Base-by-base conservation (phyloP, 2,888 invertebrate species). In the Philhelius pedissequus region DNA sequence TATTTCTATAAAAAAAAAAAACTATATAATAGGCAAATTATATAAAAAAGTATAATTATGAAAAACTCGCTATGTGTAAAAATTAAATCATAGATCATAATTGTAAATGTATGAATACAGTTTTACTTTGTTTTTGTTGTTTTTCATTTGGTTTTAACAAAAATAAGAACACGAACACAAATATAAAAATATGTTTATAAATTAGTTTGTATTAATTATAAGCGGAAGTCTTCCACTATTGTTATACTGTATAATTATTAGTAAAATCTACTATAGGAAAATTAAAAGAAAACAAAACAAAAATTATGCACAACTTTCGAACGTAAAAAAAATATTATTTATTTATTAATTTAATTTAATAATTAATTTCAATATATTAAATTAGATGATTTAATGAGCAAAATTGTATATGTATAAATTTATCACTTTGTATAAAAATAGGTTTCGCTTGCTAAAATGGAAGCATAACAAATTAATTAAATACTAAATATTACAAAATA, bases 201-300 rank as follows among this genome's bases (percentile, higher is more conserved):
- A 40, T 25, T 62, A 43, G 86, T 83, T 77, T 76, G 86, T 68
- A 86, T 87, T 89, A 86, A 88, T 90, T 90, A 88, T 90, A 91
- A 90, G 91, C 90, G 90, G 90, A 91, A 90, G 91, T 91, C 91
- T 91, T 91, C 91, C 91, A 91, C 90, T 91, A 90, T 88, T 89
- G 88, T 90, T 90, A 90, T 89, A 89, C 88, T 87, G 68, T 48
- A 48, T 66, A 66, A 80, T 78, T 64, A 64, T 58, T 71, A 75
- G 70, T 64, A 66, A 80, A 78, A 82, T 77, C 69, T 69, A 80
- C 77, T 80, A 70, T 83, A 79, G 45, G 30, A 64, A 48, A 64
- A 20, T 69, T 56, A 71, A 62, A 58, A 50, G 8, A 11, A 40
- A 35, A 27, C 52, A 60, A 86, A 69, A 86, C 60, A 60, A 60